Conservation (phyloP, 2,888 invertebrate genomes). For the Xanthia icteritia region DNA sequence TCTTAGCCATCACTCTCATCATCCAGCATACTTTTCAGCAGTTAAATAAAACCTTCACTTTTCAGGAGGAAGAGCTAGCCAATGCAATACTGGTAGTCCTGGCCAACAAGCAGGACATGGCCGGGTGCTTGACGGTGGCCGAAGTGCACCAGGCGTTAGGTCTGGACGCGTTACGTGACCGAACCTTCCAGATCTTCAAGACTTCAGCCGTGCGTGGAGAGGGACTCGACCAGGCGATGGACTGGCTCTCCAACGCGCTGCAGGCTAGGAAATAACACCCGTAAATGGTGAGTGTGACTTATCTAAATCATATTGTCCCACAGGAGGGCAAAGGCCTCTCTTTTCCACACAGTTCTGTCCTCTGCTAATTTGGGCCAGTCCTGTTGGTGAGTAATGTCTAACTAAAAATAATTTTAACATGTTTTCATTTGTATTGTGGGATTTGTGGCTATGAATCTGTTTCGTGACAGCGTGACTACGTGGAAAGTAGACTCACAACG, state of each 20-base stretch:
- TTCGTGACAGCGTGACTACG: too few species aligned
- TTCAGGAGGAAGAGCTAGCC: conserved; percentile 98
- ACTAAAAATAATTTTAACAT: too few species aligned
- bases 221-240: conserved; percentile 99
- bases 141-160: conserved; percentile 99
- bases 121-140: conserved; percentile 98
- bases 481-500: too few species aligned
- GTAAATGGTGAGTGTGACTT: conserved; percentile 48
- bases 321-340: too few species aligned
- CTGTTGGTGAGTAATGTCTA: too few species aligned
- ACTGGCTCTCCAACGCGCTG: conserved; percentile 98
- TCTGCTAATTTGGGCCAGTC: too few species aligned
- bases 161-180: conserved; percentile 97
- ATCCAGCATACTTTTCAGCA: neutral
- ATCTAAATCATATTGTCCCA: too few species aligned
- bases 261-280: conserved; percentile 95
- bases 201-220: conserved; percentile 99
- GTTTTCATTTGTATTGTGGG: too few species aligned
- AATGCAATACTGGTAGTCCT: conserved; percentile 98
- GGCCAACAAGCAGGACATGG: conserved; percentile 99
- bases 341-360: too few species aligned
- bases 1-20: neutral
- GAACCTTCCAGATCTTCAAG: conserved; percentile 99
- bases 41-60: conserved; percentile 16
- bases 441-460: too few species aligned